These are phyloP conservation scores for Drosophila leonis DNA, from an alignment of 2,888 invertebrate genomes.

Conservation along the genomic window DNA sequence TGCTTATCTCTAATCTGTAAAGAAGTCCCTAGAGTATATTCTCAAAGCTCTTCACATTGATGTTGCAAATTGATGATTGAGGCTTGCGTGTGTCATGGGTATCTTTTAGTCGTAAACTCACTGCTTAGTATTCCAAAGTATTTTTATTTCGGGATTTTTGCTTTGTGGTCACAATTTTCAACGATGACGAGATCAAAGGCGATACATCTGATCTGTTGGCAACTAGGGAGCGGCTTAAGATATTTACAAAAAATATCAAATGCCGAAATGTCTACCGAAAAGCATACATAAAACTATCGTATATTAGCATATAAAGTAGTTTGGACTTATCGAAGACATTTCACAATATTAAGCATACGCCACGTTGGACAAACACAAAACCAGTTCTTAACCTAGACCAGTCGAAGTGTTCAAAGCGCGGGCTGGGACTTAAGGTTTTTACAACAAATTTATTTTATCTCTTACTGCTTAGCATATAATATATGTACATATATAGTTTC, in stretches of 20 bases:
- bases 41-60: background rate
- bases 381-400: constrained; percentile 4
- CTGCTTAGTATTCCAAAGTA: background rate
- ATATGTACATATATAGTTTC: background rate
- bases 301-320: constrained; percentile 30
- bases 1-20: background rate
- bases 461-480: background rate
- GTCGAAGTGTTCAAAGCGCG: background rate
- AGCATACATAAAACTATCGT: constrained; percentile 1
- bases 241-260: constrained; percentile 18
- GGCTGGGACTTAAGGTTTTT: background rate
- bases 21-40: background rate
- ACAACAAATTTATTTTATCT: background rate
- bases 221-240: constrained; percentile 8
- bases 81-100: background rate
- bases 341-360: constrained; percentile 5
- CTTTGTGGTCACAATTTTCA: constrained; percentile 8
- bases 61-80: background rate
- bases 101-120: background rate
- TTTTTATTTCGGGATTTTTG: background rate
- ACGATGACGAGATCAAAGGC: constrained; percentile 21
- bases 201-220: constrained; percentile 19
- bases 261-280: constrained; percentile 5
- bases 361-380: constrained; percentile 3
- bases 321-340: background rate